phyloP scores from a whole-genome alignment of 1,140 invertebrate species.

The Oedothorax gibbosus region DNA sequence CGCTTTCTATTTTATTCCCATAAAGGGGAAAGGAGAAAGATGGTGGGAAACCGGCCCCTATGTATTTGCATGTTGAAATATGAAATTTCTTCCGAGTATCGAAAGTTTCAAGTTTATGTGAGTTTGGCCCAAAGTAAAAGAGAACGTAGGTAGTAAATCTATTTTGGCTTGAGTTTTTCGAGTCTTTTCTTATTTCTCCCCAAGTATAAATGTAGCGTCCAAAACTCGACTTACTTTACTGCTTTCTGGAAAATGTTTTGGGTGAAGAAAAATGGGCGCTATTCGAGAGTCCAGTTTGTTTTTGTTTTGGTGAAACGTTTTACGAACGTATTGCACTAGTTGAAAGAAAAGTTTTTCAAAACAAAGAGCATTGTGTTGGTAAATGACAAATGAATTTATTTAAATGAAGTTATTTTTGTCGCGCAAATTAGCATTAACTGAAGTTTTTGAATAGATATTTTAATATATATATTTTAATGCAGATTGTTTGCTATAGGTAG shows the following conservation, averaged over 20 bases:
- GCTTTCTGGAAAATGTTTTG: slow-evolving; percentile 16
- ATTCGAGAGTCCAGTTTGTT: not conserved
- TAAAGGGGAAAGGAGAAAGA: not conserved
- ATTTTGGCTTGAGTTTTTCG: slow-evolving; percentile 24
- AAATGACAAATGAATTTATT: not conserved
- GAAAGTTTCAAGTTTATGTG: slow-evolving; percentile 46
- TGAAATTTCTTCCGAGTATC: slow-evolving; percentile 30
- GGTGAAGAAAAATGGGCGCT: not conserved
- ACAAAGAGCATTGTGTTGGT: not conserved
- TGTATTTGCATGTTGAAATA: slow-evolving; percentile 16
- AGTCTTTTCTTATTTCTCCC: not conserved
- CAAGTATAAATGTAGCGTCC: slow-evolving; percentile 43
- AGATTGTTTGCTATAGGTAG: too few species aligned
- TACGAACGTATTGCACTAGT: too few species aligned
- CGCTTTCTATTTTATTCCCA: slow-evolving; percentile 39
- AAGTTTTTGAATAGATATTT: too few species aligned
- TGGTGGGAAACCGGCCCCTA: not conserved
- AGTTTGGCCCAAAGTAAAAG: slow-evolving; percentile 44
- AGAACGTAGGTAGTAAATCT: slow-evolving; percentile 44
- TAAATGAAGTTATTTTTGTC: not conserved
- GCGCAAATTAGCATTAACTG: too few species aligned
- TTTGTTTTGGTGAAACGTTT: not conserved
- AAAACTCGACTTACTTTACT: slow-evolving; percentile 12
- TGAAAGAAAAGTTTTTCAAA: not conserved
- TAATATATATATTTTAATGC: too few species aligned